Base-by-base conservation (phyloP, 2,113 vertebrate species). In the Oncorhynchus kisutch region DNA sequence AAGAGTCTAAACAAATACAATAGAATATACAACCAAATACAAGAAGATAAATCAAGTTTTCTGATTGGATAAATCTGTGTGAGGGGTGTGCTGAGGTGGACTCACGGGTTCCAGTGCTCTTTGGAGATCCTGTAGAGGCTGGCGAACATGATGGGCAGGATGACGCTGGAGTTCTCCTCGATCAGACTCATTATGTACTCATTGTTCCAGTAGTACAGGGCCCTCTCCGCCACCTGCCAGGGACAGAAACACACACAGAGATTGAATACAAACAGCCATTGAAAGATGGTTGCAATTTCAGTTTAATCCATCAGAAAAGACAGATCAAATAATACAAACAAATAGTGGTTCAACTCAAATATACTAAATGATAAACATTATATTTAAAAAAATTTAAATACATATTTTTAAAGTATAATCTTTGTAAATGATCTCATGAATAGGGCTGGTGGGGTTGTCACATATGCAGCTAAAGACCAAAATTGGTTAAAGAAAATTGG, bases 111-210 rank as follows among this genome's bases (percentile, higher is more conserved):
- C 98, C 98, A 99, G 92, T 99, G 98, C 62, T 99, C 98, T 96
- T 99, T 99, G 88, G 97, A 99, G 95, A 99, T 99, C 94, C 97
- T 96, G 91, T 99, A 99, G 76, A 99, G 95, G 92, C 97, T 99
- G 94, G 98, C 92, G 86, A 99, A 99, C 98, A 99, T 99, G 92
- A 99, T 99, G 92, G 97, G 98, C 93, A 99, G 96, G 93, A 99
- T 98, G 93, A 99, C 95, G 5, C 95, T 98, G 81, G 98, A 99
- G 92, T 99, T 99, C 90, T 99, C 98, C 91, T 99, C 98, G 88
- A 99, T 99, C 92, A 99, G 95, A 92, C 98, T 99, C 98, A 99
- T 99, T 91, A 99, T 99, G 92, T 99, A 99, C 88, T 99, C 98
- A 24, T 99, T 99, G 94, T 99, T 99, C 98, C 98, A 99, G 93